Percentiles rank a stretch among this genome's conserved stretches.
Evolutionary conservation across 53 echinoderm and acorn worm genomes (phyloP).

Genomic region (Astropecten irregularis): DNA sequence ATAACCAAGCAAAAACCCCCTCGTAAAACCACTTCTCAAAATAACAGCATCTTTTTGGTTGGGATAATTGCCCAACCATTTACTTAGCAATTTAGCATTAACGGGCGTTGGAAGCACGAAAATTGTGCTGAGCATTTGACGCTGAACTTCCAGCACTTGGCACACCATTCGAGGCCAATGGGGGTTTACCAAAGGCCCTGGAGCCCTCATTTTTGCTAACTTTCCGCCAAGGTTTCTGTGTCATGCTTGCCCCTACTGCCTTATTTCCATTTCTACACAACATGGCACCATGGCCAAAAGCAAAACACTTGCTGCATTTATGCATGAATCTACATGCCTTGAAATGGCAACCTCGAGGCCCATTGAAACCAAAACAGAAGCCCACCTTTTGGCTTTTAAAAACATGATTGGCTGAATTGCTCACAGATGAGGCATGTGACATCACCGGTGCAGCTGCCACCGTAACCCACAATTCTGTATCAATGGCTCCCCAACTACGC

Average conservation of each 20-base stretch:
- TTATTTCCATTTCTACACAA: not conserved
- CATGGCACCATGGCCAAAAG: not conserved
- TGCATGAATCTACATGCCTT: slow-evolving; percentile 1
- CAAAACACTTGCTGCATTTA: not conserved
- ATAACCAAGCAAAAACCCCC: slow-evolving; percentile 24
- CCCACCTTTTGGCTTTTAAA: slow-evolving; percentile 3
- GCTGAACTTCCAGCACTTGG: not conserved
- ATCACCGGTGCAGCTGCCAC: slow-evolving; percentile 17
- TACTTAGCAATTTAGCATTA: not conserved
- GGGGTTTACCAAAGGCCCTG: not conserved
- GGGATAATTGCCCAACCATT: slow-evolving; percentile 11
- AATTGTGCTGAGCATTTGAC: slow-evolving; percentile 11
- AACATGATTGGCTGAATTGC: not conserved
- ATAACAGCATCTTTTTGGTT: not conserved
- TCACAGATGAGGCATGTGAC: not conserved
- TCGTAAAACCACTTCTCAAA: slow-evolving; percentile 6
- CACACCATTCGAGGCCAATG: not conserved
- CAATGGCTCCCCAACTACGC: slow-evolving; percentile 24
- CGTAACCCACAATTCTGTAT: slow-evolving; percentile 51
- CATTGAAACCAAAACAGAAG: slow-evolving; percentile 6
- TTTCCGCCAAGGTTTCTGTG: not conserved
- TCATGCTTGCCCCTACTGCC: not conserved
- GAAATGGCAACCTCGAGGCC: not conserved
- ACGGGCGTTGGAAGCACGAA: slow-evolving; percentile 24
- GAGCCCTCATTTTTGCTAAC: not conserved